These are phyloP conservation scores for Eubasilissa splendida DNA, from an alignment of 2,888 invertebrate genomes.

Conservation along the genomic window DNA sequence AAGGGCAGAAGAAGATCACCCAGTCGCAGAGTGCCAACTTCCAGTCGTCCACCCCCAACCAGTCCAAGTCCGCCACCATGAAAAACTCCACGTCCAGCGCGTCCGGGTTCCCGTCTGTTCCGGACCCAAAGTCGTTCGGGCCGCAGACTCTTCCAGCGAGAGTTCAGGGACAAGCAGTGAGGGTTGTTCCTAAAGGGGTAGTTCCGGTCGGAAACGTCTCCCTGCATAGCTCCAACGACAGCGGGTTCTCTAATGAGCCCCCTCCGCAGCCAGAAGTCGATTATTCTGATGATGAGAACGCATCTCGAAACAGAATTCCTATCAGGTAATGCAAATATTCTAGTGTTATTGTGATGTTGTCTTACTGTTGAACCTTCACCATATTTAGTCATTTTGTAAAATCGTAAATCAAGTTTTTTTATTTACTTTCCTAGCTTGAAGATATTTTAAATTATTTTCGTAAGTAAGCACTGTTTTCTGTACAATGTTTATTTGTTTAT, in stretches of 20 bases:
- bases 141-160: constrained; percentile 71
- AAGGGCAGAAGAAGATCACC: constrained; percentile 65
- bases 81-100: constrained; percentile 76
- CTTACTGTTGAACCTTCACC: not conserved
- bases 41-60: constrained; percentile 64
- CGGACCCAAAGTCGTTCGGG: constrained; percentile 70
- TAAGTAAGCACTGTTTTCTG: not conserved
- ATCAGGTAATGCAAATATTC: constrained; percentile 70
- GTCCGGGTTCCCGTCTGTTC: constrained; percentile 67
- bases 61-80: constrained; percentile 69
- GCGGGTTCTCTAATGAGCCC: constrained; percentile 92
- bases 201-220: constrained; percentile 80
- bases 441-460: not conserved
- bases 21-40: constrained; percentile 78
- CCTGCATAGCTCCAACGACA: constrained; percentile 92
- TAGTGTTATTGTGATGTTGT: not conserved
- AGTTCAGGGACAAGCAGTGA: constrained; percentile 60
- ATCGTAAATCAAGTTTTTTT: not conserved
- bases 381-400: constrained; percentile 2
- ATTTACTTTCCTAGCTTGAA: not conserved
- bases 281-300: constrained; percentile 91
- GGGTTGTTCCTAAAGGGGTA: constrained; percentile 56
- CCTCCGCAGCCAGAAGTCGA: constrained; percentile 92
- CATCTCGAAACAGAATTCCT: constrained; percentile 73
- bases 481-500: constrained; percentile 49